Percentiles rank a stretch among this genome's conserved stretches.
These are phyloP conservation scores for Acanthopagrus latus DNA, from an alignment of 2,797 vertebrate species.

Conservation along the genomic window DNA sequence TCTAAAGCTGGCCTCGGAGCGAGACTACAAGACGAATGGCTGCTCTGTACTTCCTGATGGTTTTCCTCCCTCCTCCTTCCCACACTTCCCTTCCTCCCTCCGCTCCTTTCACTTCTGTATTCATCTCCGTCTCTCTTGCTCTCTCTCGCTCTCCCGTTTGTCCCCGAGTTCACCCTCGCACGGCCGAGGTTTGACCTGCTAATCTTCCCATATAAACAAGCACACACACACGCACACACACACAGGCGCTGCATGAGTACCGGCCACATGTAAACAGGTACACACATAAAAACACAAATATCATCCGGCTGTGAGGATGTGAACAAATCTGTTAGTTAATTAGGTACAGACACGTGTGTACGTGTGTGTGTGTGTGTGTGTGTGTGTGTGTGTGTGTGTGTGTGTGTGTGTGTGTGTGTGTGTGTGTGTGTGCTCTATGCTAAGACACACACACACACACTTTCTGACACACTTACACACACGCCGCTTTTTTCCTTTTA, in stretches of 20 bases:
- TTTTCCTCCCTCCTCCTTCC: conserved; percentile 22
- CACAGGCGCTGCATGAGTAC: background rate
- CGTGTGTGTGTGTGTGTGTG: conserved; percentile 3
- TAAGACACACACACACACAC: too few relatives aligned
- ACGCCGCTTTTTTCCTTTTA: conserved; percentile 6
- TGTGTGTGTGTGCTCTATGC: background rate
- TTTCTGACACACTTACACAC: too few relatives aligned
- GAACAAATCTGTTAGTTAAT: conserved; percentile 31
- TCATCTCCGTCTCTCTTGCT: conserved; percentile 34
- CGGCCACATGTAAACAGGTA: conserved; percentile 1
- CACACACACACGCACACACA: conserved; percentile 20
- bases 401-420: conserved; percentile 17
- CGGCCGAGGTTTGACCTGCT: conserved; percentile 72
- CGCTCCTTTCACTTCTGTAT: conserved; percentile 48
- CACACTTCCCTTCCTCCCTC: conserved; percentile 40
- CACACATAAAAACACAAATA: conserved; percentile 27
- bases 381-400: too few relatives aligned
- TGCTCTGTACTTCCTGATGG: conserved; percentile 46
- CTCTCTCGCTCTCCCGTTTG: conserved; percentile 47
- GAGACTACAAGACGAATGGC: conserved; percentile 24
- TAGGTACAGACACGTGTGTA: conserved; percentile 20
- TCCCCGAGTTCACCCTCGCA: conserved; percentile 67
- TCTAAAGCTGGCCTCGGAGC: background rate
- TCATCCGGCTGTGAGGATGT: conserved; percentile 8
- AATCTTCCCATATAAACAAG: conserved; percentile 64